Conservation (phyloP, 2,888 invertebrate genomes). For the Cerastis rubricosa region DNA sequence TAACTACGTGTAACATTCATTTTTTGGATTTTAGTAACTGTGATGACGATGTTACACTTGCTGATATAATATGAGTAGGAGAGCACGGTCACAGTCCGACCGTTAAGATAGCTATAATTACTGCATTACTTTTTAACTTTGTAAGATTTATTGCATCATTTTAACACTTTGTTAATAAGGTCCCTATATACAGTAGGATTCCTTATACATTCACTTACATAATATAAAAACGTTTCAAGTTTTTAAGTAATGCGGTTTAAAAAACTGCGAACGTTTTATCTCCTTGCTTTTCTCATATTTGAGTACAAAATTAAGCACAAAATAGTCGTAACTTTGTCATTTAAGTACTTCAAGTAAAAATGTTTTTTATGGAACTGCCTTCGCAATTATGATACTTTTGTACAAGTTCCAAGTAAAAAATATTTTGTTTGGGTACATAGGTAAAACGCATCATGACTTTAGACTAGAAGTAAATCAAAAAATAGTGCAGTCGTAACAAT, state of each 20-base stretch:
- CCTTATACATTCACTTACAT: slow-evolving; percentile 27
- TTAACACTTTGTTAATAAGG: slow-evolving; percentile 8
- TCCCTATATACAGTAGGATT: slow-evolving; percentile 2
- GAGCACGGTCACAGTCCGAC: slow-evolving; percentile 58
- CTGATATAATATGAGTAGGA: slow-evolving; percentile 58
- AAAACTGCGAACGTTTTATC: slow-evolving; percentile 49
- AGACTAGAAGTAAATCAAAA: slow-evolving; percentile 46
- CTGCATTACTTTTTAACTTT: slow-evolving; percentile 57
- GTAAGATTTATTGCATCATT: slow-evolving; percentile 30
- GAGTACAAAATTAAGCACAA: slow-evolving; percentile 82
- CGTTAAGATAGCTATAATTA: slow-evolving; percentile 44
- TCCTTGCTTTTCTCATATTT: slow-evolving; percentile 65
- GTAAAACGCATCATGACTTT: slow-evolving; percentile 39
- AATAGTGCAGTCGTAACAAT: slow-evolving; percentile 71
- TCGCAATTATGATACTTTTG: slow-evolving; percentile 69
- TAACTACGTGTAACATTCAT: slow-evolving; percentile 77
- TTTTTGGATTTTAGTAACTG: slow-evolving; percentile 77
- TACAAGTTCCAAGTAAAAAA: slow-evolving; percentile 66
- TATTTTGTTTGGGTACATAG: slow-evolving; percentile 40
- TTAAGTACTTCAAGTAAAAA: slow-evolving; percentile 47
- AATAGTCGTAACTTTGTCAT: slow-evolving; percentile 64
- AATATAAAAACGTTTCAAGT: slow-evolving; percentile 25
- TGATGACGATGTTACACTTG: slow-evolving; percentile 74
- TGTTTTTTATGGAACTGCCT: slow-evolving; percentile 70
- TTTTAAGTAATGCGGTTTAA: slow-evolving; percentile 49